Base-by-base conservation (phyloP, 2,113 vertebrate species). In the Caloenas nicobarica region DNA sequence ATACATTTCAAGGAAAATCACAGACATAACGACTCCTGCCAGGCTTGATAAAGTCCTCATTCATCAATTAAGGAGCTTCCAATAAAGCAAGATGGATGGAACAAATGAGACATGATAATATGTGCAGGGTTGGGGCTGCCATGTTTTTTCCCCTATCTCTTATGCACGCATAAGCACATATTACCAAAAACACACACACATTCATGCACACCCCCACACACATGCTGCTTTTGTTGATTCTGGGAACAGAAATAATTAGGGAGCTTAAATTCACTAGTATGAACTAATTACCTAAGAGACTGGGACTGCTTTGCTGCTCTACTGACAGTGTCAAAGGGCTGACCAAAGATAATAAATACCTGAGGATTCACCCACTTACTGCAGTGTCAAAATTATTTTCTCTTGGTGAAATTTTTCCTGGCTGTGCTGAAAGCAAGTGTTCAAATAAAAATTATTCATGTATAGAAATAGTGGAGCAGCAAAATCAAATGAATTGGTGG, bases 1-100 rank as follows among this genome's bases (percentile, higher is more conserved):
- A 98, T 98, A 97, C 96, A 97, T 99, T 99, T 98, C 97, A 98
- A 98, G 98, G 98, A 98, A 98, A 99, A 99, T 99, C 98, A 98
- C 96, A 97, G 93, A 97, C 96, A 98, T 99, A 98, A 99, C 88
- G 97, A 98, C 97, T 98, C 91, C 98, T 99, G 99, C 98, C 99
- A 98, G 96, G 97, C 97, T 98, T 98, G 97, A 98, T 98, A 98
- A 99, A 98, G 96, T 98, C 98, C 97, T 99, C 98, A 99, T 99
- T 99, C 96, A 65, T 99, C 99, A 99, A 97, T 99, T 99, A 99
- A 98, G 97, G 96, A 96, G 89, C 97, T 97, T 98, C 97, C 97
- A 98, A 98, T 98, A 98, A 98, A 89, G 95, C 66, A 96, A 97
- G 97, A 98, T 92, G 90, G 97, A 98, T 97, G 93, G 86, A 88